Evolutionary conservation across 2,797 vertebrate species (phyloP), one percentile per base, ranked within the genome.

Genomic region (Neoniphon sammara): DNA sequence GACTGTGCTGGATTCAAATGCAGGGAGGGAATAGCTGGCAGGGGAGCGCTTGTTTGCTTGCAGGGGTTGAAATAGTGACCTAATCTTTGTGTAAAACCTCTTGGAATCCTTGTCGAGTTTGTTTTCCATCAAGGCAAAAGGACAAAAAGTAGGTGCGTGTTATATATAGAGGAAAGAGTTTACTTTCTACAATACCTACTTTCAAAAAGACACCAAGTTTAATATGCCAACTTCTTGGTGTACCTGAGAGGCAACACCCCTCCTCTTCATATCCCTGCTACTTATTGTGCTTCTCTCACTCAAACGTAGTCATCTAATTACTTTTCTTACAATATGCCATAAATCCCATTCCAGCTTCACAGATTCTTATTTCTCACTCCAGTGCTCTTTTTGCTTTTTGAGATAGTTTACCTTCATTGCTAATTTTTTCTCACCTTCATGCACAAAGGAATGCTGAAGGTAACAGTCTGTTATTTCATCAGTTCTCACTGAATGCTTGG

Each of bases 261-360:
- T 77, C 75, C 74, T 79, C 65, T 44, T 80, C 73, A 66, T 30
- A 9, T 54, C 72, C 39, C 44, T 36, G 46, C 76, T 61, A 15
- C 53, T 80, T 66, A 64, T 64, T 66, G 46, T 73, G 64, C 21
- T 1, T 50, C 77, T 82, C 81, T 82, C 78, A 79, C 84, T 81
- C 75, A 57, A 80, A 72, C 44, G 47, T 67, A 77, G 70, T 84
- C 84, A 83, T 70, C 57, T 77, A 68, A 80, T 61, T 46, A 70
- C 42, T 70, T 77, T 75, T 65, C 39, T 61, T 18, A 67, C 78
- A 73, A 36, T 20, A 64, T 75, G 64, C 60, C 66, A 63, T 64
- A 42, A 15, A 75, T 70, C 73, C 20, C n/a, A 12, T 44, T 58
- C 64, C 18, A 64, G 60, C 71, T 66, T 78, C 52, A 47, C 68